Evolutionary conservation across 2,888 invertebrate genomes (phyloP).

Genomic region (Ernsta delagoae): DNA sequence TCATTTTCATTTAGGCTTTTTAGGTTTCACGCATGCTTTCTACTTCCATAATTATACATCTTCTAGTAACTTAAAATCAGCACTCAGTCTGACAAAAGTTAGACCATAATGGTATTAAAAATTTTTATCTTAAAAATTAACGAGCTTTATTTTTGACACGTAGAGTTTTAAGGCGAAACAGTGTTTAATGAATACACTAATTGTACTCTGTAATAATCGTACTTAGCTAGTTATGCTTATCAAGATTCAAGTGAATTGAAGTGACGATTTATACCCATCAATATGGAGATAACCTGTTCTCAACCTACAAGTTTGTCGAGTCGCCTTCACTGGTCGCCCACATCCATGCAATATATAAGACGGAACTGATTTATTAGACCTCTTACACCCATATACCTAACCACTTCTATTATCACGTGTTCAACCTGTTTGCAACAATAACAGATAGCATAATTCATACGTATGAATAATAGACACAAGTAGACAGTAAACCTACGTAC

Average conservation of each 20-base stretch:
- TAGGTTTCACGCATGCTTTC: too few relatives aligned
- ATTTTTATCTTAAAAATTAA: too few relatives aligned
- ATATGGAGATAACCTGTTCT: constrained; percentile 54
- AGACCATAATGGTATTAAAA: too few relatives aligned
- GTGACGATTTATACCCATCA: constrained; percentile 21
- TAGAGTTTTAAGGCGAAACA: too few relatives aligned
- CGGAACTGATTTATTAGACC: constrained; percentile 55
- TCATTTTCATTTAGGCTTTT: too few relatives aligned
- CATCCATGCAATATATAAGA: constrained; percentile 49
- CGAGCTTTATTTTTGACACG: too few relatives aligned
- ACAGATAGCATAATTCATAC: neutral
- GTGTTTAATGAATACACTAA: too few relatives aligned
- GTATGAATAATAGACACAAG: neutral
- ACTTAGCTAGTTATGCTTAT: neutral
- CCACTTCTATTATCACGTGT: constrained; percentile 15
- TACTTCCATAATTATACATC: too few relatives aligned
- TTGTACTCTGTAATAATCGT: too few relatives aligned
- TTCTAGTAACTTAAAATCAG: too few relatives aligned
- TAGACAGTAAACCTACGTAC: neutral
- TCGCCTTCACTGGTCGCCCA: constrained; percentile 66
- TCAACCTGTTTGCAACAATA: neutral
- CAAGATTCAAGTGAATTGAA: constrained; percentile 16
- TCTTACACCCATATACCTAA: constrained; percentile 20
- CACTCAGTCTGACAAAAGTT: too few relatives aligned
- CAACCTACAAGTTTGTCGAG: constrained; percentile 52